These are phyloP conservation scores for Smittia aterrima DNA, from an alignment of 2,888 invertebrate species.

Conservation along the genomic window DNA sequence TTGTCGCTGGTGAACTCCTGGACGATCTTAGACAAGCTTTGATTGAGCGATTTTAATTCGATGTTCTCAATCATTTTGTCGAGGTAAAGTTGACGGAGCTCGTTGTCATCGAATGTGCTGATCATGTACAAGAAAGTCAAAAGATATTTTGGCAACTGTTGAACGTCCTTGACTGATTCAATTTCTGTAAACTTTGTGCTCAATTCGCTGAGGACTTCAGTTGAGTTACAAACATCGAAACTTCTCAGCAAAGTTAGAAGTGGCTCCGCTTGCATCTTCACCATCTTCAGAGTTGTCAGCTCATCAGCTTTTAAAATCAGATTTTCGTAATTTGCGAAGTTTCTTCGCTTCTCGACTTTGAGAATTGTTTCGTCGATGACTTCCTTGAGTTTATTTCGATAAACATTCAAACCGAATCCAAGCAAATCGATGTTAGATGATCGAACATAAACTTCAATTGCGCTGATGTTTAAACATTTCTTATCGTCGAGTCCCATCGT, in stretches of 20 bases:
- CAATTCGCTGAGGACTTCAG: constrained; percentile 45
- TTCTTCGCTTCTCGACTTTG: constrained; percentile 7
- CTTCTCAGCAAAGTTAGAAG: constrained; percentile 46
- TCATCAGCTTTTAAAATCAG: constrained; percentile 48
- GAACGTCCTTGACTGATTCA: constrained; percentile 42
- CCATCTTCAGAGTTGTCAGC: constrained; percentile 47
- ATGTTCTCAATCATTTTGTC: constrained; percentile 43
- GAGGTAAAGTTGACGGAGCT: constrained; percentile 49
- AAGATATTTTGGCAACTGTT: constrained; percentile 46
- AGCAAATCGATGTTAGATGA: constrained; percentile 50
- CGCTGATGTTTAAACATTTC: constrained; percentile 51
- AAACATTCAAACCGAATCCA: constrained; percentile 51
- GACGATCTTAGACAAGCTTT: neutral
- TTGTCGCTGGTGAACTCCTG: neutral
- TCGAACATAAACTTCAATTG: constrained; percentile 53
- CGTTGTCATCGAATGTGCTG: constrained; percentile 50
- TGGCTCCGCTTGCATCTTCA: constrained; percentile 50
- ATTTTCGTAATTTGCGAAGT: constrained; percentile 46
- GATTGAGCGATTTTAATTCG: neutral
- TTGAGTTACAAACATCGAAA: neutral
- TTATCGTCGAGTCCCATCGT: constrained; percentile 49
- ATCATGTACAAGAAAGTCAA: constrained; percentile 54
- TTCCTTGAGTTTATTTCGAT: constrained; percentile 51
- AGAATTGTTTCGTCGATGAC: constrained; percentile 47
- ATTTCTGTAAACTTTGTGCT: constrained; percentile 41